Base-by-base conservation (phyloP, 2,113 vertebrate genomes). In the Malurus cyaneus region DNA sequence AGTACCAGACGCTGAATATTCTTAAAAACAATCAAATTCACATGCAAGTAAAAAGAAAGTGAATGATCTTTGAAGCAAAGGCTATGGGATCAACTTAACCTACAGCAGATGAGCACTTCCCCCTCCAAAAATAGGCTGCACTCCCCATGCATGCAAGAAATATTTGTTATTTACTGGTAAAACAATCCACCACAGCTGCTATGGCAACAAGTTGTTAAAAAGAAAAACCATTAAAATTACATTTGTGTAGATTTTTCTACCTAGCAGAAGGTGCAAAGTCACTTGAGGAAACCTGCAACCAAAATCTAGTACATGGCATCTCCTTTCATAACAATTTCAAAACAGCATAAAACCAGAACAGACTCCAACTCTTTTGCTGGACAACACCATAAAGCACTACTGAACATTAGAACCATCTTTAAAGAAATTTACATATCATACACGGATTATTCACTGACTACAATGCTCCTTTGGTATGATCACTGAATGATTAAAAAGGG, bases 341-440 rank as follows among this genome's bases (percentile, higher is more conserved):
- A 85, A 59, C 18, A 59, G 34, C 5, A 0, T 13, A 57, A 72
- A 24, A 83, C 32, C 67, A 84, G 49, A 85, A 89, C 13, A 8
- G 69, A 46, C 11, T 76, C 32, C 12, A 71, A 31, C 39, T 94
- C 39, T 60, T 62, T 54, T 62, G 41, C 78, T 84, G 64, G 32
- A 87, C 29, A 93, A 26, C 34, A 34, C 9, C n/a, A 91, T 47
- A 73, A 67, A 86, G 64, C 56, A 36, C 67, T 61, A 88, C 2
- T 62, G 59, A 86, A 18, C 73, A 52, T 17, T 17, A 67, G 52
- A 95, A 74, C n/a, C 16, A 85, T 34, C 44, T 65, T 87, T 47
- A 59, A 91, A 89, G 47, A 91, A 19, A 92, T 70, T 92, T 94
- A 96, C 72, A 87, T 88, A 73, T 17, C 80, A 72, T 10, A 60